These are phyloP conservation scores for Leptoteleia sp. DNA, from an alignment of 1,140 invertebrate species.

Conservation along the genomic window DNA sequence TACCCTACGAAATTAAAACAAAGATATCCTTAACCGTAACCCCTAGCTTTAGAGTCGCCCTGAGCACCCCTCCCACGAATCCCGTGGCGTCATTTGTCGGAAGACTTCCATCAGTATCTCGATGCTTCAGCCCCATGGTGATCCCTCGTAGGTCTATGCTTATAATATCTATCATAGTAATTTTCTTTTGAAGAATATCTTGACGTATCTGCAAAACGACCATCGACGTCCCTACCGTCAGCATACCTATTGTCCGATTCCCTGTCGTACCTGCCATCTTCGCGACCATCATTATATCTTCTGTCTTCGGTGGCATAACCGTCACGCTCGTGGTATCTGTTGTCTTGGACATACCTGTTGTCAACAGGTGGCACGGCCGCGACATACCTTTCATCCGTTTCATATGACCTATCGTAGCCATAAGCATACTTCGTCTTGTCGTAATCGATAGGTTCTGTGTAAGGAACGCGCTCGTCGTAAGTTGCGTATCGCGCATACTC, in stretches of 20 bases:
- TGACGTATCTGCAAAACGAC: slow-evolving; percentile 71
- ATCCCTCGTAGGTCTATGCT: slow-evolving; percentile 78
- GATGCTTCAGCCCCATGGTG: slow-evolving; percentile 75
- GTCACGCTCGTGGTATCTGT: slow-evolving; percentile 65
- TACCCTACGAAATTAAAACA: not conserved
- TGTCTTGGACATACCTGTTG: slow-evolving; percentile 65
- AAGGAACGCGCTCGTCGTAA: slow-evolving; percentile 73
- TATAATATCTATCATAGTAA: slow-evolving; percentile 80
- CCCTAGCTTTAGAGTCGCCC: not conserved
- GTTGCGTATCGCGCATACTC: slow-evolving; percentile 72
- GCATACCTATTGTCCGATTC: slow-evolving; percentile 44
- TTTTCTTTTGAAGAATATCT: slow-evolving; percentile 77
- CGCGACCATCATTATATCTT: slow-evolving; percentile 66
- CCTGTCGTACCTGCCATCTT: slow-evolving; percentile 68
- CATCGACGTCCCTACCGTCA: slow-evolving; percentile 66
- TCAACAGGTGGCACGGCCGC: slow-evolving; percentile 56
- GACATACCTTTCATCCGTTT: slow-evolving; percentile 55
- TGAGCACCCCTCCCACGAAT: not conserved
- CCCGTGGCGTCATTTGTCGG: slow-evolving; percentile 19
- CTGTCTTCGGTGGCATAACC: slow-evolving; percentile 46
- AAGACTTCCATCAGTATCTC: slow-evolving; percentile 74
- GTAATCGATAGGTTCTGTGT: slow-evolving; percentile 67
- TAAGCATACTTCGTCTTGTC: slow-evolving; percentile 75
- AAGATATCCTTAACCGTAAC: not conserved
- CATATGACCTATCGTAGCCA: slow-evolving; percentile 73